phyloP scores from a whole-genome alignment of 1,140 invertebrate species.

The Dendrolimus kikuchii region DNA sequence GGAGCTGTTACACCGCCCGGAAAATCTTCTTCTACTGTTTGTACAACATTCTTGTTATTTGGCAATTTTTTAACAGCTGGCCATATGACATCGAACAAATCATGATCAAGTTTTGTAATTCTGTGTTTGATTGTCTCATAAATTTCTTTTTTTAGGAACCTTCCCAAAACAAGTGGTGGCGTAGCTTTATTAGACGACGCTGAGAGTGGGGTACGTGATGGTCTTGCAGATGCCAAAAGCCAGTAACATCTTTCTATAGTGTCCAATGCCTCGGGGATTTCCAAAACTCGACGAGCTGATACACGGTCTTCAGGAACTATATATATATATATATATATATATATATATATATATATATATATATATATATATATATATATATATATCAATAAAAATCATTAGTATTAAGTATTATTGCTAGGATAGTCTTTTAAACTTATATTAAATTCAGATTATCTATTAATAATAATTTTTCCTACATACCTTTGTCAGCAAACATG shows the following conservation, averaged over 20 bases:
- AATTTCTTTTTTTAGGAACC: conserved; percentile 77
- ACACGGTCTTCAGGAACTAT: conserved; percentile 79
- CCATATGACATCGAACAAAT: conserved; percentile 86
- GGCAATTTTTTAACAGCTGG: conserved; percentile 83
- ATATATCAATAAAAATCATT: not conserved
- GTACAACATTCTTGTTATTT: conserved; percentile 69
- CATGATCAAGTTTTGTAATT: conserved; percentile 83
- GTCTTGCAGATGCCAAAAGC: conserved; percentile 74
- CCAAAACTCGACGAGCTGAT: conserved; percentile 79
- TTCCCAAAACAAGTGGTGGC: conserved; percentile 76
- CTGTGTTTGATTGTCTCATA: conserved; percentile 81
- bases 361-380: conserved; percentile 36
- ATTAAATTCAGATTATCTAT: too few species aligned
- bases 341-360: conserved; percentile 54
- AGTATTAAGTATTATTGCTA: too few species aligned
- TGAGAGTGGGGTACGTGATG: conserved; percentile 68
- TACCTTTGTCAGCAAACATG: conserved; percentile 85
- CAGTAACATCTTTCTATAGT: conserved; percentile 82
- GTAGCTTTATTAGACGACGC: conserved; percentile 74
- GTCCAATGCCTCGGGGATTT: conserved; percentile 77
- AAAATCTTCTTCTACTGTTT: conserved; percentile 77
- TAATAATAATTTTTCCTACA: conserved; percentile 9
- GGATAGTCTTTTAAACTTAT: too few species aligned
- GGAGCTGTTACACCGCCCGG: conserved; percentile 82
- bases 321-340: conserved; percentile 32